Percentiles rank a stretch among this genome's conserved stretches.
phyloP scores from a whole-genome alignment of 2,888 invertebrate genomes.

The Thyatira batis region DNA sequence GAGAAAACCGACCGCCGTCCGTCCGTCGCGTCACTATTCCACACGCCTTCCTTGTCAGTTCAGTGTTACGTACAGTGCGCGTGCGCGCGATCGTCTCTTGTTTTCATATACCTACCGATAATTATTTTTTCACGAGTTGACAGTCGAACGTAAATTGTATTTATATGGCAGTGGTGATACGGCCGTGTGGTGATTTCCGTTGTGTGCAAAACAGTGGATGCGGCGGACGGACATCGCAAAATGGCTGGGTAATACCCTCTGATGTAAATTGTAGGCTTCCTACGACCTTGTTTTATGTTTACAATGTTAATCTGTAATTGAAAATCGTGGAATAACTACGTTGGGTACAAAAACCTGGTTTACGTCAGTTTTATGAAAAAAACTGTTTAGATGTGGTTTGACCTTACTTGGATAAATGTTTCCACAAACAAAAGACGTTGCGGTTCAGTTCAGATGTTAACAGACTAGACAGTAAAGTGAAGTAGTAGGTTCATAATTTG shows the following conservation, averaged over 20 bases:
- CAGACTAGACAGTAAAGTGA: background rate
- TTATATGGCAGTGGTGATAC: slow-evolving; percentile 79
- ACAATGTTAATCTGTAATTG: slow-evolving; percentile 19
- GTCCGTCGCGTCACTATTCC: slow-evolving; percentile 49
- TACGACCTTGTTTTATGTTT: slow-evolving; percentile 28
- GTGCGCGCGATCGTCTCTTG: slow-evolving; percentile 68
- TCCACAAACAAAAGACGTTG: background rate
- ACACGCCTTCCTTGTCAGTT: slow-evolving; percentile 62
- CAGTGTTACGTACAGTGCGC: slow-evolving; percentile 71
- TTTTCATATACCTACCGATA: slow-evolving; percentile 27
- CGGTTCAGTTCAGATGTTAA: background rate
- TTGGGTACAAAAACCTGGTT: slow-evolving; percentile 2
- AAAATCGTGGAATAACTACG: slow-evolving; percentile 12
- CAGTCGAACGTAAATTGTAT: slow-evolving; percentile 45
- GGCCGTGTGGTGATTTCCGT: slow-evolving; percentile 69
- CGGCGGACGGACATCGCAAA: slow-evolving; percentile 53
- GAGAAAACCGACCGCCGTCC: slow-evolving; percentile 24
- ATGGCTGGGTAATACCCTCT: slow-evolving; percentile 62
- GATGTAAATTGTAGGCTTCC: slow-evolving; percentile 1
- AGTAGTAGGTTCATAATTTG: background rate
- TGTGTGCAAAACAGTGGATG: slow-evolving; percentile 61
- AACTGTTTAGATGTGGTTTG: background rate
- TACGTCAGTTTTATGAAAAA: slow-evolving; percentile 4
- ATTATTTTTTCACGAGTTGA: slow-evolving; percentile 29
- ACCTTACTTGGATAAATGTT: background rate